Percentiles rank a stretch among this genome's conserved stretches.
phyloP scores from a whole-genome alignment of 2,113 vertebrate species.

The Sorex araneus region DNA sequence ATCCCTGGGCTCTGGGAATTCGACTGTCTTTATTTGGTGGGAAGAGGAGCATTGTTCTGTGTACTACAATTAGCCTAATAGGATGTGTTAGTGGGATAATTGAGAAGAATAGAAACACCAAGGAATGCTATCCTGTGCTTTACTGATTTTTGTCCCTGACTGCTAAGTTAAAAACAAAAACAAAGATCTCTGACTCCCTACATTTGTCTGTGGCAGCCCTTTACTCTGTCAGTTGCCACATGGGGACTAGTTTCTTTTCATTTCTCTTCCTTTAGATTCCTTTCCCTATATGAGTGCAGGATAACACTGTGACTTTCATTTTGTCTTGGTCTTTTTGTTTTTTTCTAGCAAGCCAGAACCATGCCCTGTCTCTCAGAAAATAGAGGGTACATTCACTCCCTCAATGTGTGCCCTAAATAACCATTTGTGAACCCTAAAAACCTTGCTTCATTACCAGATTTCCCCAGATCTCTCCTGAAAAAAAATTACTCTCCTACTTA shows the following conservation, averaged over 20 bases:
- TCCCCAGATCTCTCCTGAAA: background rate
- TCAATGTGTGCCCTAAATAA: no score
- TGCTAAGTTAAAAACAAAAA: background rate
- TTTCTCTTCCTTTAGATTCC: background rate
- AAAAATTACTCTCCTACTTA: no score
- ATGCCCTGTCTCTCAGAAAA: no score
- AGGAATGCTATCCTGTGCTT: background rate
- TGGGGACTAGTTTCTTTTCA: background rate
- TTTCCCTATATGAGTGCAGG: background rate
- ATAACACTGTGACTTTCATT: background rate
- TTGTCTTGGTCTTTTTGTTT: background rate
- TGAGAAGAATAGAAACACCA: background rate
- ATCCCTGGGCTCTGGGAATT: background rate
- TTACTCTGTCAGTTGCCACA: background rate
- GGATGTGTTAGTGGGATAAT: background rate
- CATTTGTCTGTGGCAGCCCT: background rate
- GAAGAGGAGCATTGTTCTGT: background rate
- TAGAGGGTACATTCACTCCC: background rate
- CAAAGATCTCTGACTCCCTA: background rate
- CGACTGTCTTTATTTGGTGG: background rate
- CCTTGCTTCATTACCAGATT: background rate
- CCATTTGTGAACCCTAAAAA: background rate
- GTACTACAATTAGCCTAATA: background rate
- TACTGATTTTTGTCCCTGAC: constrained; percentile 10
- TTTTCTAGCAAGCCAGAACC: no score